phyloP scores from a whole-genome alignment of 2,113 vertebrate species.

The Ploceus nigricollis region DNA sequence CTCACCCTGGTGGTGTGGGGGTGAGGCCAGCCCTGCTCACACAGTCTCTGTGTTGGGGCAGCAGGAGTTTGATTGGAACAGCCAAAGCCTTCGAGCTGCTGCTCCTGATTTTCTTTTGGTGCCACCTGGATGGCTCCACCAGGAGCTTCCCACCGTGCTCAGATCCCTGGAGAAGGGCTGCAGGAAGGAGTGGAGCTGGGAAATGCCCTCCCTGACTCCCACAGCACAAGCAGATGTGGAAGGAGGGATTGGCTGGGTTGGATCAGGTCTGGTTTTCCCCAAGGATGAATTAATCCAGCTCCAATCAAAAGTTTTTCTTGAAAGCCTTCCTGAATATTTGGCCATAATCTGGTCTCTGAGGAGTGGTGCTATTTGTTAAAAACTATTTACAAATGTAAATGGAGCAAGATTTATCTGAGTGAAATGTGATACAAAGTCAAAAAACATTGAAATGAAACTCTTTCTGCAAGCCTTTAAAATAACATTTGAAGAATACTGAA shows the following conservation, averaged over 20 bases:
- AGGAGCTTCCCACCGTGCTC: not conserved
- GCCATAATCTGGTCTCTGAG: not conserved
- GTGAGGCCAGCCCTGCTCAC: not conserved
- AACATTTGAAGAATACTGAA: not conserved
- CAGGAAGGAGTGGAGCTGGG: not conserved
- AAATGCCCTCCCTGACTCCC: not conserved
- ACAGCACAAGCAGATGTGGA: not conserved
- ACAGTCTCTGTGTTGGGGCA: not conserved
- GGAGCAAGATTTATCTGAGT: not conserved
- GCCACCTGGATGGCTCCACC: not conserved
- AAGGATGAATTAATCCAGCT: not conserved
- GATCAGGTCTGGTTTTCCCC: not conserved
- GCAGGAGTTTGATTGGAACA: not conserved
- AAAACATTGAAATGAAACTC: not conserved
- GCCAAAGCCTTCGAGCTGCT: not conserved
- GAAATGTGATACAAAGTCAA: not conserved
- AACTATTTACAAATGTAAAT: not conserved
- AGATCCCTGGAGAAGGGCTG: not conserved
- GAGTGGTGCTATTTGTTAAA: not conserved
- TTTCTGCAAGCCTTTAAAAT: not conserved
- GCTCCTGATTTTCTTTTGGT: not conserved
- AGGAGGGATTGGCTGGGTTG: not conserved
- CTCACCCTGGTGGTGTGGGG: rapidly evolving
- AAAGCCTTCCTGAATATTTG: not conserved
- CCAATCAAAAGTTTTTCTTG: not conserved